A percentile compares a stretch with the other conserved stretches of the same genome.
Conservation (phyloP, 2,113 vertebrate genomes). For the Sylvilagus bachmani region DNA sequence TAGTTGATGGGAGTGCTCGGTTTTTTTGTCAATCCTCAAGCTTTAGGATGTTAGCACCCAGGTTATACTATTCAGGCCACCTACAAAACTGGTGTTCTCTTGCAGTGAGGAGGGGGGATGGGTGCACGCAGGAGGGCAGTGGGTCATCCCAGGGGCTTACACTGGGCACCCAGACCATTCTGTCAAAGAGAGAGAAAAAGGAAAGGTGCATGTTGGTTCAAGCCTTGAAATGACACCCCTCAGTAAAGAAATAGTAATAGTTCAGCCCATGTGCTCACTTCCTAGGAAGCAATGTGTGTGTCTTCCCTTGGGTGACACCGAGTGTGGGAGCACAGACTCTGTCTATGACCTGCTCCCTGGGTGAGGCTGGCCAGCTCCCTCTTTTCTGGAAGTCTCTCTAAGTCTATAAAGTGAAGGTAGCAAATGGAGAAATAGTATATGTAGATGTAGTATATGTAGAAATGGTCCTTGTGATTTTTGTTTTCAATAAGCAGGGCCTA, state of each 20-base stretch:
- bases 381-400: constrained; percentile 9
- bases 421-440: not conserved
- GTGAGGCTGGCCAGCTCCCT: not conserved
- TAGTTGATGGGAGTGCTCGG: not conserved
- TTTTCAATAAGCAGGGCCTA: constrained; percentile 8
- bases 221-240: constrained; percentile 44
- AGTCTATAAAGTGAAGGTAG: constrained; percentile 31
- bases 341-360: not conserved
- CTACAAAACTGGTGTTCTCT: not conserved
- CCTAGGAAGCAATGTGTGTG: not conserved
- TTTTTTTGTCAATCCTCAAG: not conserved
- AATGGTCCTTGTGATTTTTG: not conserved
- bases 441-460: not conserved
- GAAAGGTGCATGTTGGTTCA: constrained; percentile 19
- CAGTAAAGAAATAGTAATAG: constrained; percentile 1
- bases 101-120: not conserved
- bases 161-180: not conserved
- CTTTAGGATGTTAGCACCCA: constrained; percentile 8
- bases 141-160: not conserved
- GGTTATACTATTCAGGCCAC: constrained; percentile 10
- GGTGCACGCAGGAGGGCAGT: not conserved
- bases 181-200: constrained; percentile 22
- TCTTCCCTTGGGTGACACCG: not conserved
- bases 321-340: not conserved
- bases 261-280: not conserved